phyloP scores from a whole-genome alignment of 2,113 vertebrate genomes.

The Festucalex cinctus region DNA sequence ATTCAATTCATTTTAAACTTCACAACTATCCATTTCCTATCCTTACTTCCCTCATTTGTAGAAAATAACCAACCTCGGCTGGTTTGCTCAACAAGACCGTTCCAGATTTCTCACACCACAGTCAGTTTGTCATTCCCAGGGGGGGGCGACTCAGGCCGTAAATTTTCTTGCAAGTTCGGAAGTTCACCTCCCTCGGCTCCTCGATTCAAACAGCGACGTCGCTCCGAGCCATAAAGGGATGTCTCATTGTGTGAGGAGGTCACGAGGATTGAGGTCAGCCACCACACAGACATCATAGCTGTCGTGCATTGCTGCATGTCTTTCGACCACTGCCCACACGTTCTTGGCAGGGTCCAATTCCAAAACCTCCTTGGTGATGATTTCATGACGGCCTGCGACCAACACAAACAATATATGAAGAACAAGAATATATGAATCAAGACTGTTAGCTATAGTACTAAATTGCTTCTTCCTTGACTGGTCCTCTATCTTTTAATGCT shows the following conservation, averaged over 20 bases:
- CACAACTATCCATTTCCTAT: too few relatives aligned
- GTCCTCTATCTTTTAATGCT: too few relatives aligned
- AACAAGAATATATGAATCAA: not conserved
- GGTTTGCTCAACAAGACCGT: not conserved
- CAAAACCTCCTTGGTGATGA: conserved; percentile 88
- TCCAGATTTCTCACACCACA: not conserved
- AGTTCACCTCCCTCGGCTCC: not conserved
- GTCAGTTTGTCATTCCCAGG: not conserved
- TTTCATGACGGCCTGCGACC: conserved; percentile 83
- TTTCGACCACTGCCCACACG: conserved; percentile 83
- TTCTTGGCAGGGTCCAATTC: conserved; percentile 85
- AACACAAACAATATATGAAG: conserved; percentile 11
- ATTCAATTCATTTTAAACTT: too few relatives aligned
- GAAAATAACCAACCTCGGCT: not conserved
- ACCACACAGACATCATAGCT: conserved; percentile 88
- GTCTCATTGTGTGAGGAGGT: conserved; percentile 76
- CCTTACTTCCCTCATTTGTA: not conserved
- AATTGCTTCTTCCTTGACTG: too few relatives aligned
- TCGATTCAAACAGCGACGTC: conserved; percentile 13
- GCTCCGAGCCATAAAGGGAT: conserved; percentile 63
- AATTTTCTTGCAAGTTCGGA: not conserved
- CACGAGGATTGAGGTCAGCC: conserved; percentile 84
- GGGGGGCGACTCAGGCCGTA: not conserved
- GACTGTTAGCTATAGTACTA: not conserved
- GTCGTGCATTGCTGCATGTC: conserved; percentile 83